phyloP scores from a whole-genome alignment of 2,113 vertebrate genomes.

The Oncorhynchus tshawytscha region DNA sequence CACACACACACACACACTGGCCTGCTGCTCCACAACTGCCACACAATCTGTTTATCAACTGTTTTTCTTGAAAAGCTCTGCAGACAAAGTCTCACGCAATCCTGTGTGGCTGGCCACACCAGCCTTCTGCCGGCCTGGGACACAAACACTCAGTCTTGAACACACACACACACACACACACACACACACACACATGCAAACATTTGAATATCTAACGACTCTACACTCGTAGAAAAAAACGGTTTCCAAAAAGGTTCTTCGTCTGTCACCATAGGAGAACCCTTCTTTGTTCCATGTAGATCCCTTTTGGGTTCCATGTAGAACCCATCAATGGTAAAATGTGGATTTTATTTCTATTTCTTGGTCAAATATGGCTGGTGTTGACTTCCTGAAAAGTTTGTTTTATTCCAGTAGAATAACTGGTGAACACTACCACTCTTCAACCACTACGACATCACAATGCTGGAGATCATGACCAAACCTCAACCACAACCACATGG shows the following conservation, averaged over 20 bases:
- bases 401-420: too few species aligned
- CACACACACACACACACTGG: constrained; percentile 25
- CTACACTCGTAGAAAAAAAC: too few species aligned
- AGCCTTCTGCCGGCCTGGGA: constrained; percentile 30
- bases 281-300: too few species aligned
- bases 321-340: too few species aligned
- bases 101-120: constrained; percentile 48
- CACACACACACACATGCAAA: constrained; percentile 32
- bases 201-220: too few species aligned
- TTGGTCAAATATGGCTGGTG: too few species aligned
- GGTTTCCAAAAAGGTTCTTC: too few species aligned
- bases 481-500: not conserved
- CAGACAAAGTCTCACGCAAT: constrained; percentile 65
- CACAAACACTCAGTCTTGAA: constrained; percentile 44
- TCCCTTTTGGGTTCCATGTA: too few species aligned
- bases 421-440: too few species aligned
- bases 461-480: not conserved
- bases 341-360: too few species aligned
- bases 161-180: constrained; percentile 38
- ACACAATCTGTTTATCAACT: constrained; percentile 69
- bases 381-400: too few species aligned
- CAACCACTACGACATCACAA: constrained; percentile 3
- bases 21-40: constrained; percentile 32
- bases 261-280: too few species aligned
- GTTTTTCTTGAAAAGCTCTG: constrained; percentile 64